Percentiles rank a stretch among this genome's conserved stretches.
These are phyloP conservation scores for Pristionchus japonicus DNA, from an alignment of 2,888 invertebrate genomes.

Conservation along the genomic window DNA sequence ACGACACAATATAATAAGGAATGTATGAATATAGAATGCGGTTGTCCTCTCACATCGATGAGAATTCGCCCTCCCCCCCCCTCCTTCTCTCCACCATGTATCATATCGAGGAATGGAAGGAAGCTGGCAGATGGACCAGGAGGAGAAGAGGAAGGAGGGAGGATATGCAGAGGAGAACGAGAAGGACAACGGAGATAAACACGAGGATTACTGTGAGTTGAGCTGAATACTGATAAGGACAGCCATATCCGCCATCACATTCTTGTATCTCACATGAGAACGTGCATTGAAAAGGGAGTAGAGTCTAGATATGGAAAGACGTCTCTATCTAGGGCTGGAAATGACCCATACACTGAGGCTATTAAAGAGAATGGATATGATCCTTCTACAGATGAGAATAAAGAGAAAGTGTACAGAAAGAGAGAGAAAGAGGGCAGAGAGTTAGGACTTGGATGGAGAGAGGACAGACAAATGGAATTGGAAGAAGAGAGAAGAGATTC, in stretches of 20 bases:
- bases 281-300: background rate
- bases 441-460: slow-evolving; percentile 29
- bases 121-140: background rate
- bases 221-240: background rate
- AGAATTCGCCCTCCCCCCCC: background rate
- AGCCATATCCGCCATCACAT: background rate
- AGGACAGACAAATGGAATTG: background rate
- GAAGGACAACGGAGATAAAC: background rate
- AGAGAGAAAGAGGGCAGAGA: background rate
- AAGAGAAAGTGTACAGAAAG: background rate
- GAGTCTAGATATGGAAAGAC: background rate
- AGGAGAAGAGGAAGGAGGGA: background rate
- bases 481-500: background rate
- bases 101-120: slow-evolving; percentile 7
- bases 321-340: background rate
- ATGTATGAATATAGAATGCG: background rate
- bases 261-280: background rate
- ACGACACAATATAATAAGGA: slow-evolving; percentile 8
- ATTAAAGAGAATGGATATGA: background rate
- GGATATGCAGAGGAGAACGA: background rate
- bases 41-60: background rate
- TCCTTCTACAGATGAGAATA: background rate
- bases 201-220: background rate
- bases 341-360: background rate
- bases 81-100: background rate